Base-by-base conservation (phyloP, 2,113 vertebrate species). In the Chelonoidis abingdonii region DNA sequence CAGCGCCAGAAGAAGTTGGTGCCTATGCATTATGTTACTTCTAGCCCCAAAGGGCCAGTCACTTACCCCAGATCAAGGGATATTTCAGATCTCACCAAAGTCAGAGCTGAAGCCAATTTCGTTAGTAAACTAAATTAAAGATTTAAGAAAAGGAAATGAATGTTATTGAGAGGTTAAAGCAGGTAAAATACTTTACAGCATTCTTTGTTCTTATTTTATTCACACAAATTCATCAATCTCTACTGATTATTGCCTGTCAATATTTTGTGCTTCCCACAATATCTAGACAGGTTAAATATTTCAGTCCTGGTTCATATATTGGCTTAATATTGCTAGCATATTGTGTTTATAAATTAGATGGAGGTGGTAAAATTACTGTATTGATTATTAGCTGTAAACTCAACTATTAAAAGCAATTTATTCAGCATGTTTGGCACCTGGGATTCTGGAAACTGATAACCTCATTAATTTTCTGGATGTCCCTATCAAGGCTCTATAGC, bases 401-500 rank as follows among this genome's bases (percentile, higher is more conserved):
- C 89, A 91, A 76, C 89, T 81, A 91, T 86, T 81, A 91, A 86
- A 78, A 50, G 41, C 91, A 54, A 92, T 83, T 93, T 92, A 93
- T 88, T 96, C 91, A 88, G 69, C 89, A 92, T 29, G 0, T 56
- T 91, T 95, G 83, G 65, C 87, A 91, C 69, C 83, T 87, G 91
- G 52, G 84, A 86, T 86, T 75, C 50, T 80, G 50, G 78, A 91
- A 80, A 76, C 31, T 35, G 56, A 80, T 80, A 83, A 56, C 54
- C 54, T 84, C 87, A 86, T 97, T 96, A 83, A 83, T 92, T 89
- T 93, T 96, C 93, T 56, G 22, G 35, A 49, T 13, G 5, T 76
- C 47, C 79, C 65, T 96, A 79, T 83, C 81, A 22, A 50, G 16
- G 47, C 69, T 85, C 35, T 82, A 53, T 44, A 83, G 17, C 80